phyloP scores from a whole-genome alignment of 2,888 invertebrate genomes.

The Buathra laborator region DNA sequence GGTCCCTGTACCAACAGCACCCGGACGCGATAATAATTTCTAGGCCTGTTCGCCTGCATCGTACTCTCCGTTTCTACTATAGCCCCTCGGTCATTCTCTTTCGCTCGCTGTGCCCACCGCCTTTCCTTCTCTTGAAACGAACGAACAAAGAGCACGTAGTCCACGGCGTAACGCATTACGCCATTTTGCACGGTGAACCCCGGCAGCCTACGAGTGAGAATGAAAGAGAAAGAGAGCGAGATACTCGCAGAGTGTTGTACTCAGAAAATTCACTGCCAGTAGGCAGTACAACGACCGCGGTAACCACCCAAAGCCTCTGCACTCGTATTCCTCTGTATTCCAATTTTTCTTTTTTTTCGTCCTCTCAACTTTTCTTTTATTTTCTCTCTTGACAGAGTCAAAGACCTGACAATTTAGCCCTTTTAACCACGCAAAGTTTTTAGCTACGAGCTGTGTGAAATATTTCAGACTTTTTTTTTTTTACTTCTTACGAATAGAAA shows the following conservation, averaged over 20 bases:
- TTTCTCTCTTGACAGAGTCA: constrained; percentile 26
- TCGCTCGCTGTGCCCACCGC: constrained; percentile 11
- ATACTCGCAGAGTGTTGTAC: constrained; percentile 52
- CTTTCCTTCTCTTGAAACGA: constrained; percentile 48
- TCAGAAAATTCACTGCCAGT: constrained; percentile 56
- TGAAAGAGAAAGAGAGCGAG: constrained; percentile 22
- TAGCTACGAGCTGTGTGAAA: not conserved
- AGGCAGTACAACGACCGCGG: constrained; percentile 53
- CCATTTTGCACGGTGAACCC: constrained; percentile 72
- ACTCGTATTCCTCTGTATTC: constrained; percentile 47
- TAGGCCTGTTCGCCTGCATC: constrained; percentile 68
- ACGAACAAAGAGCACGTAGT: constrained; percentile 77
- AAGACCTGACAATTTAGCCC: constrained; percentile 51
- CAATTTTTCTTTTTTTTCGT: constrained; percentile 26
- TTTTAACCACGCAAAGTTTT: constrained; percentile 22
- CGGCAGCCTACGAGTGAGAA: constrained; percentile 39
- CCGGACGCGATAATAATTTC: constrained; percentile 75
- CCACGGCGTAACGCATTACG: constrained; percentile 74
- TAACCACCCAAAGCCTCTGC: constrained; percentile 17
- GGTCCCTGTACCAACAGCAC: constrained; percentile 63
- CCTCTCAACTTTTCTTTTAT: constrained; percentile 3
- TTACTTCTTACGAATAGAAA: not conserved
- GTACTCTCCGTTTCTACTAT: constrained; percentile 47
- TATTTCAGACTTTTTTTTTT: constrained; percentile 11
- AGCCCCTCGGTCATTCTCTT: constrained; percentile 50